Evolutionary conservation across 2,113 vertebrate genomes (phyloP).

Genomic region (Mastomys natalensis): DNA sequence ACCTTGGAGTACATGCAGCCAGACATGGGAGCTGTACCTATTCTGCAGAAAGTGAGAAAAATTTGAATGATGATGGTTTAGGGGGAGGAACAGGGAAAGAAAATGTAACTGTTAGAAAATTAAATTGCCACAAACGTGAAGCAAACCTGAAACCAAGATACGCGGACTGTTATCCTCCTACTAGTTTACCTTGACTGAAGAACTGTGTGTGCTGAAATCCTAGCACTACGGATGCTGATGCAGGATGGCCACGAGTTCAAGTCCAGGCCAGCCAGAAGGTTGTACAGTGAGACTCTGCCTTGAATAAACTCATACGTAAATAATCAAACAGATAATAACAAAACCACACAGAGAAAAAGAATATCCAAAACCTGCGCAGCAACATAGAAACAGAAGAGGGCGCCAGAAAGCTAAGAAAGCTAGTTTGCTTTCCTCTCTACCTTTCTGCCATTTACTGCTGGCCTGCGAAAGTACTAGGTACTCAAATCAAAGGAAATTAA

Average conservation of each 20-base stretch:
- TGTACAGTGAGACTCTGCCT: neutral
- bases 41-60: neutral
- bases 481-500: constrained; percentile 22
- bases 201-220: neutral
- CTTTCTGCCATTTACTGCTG: neutral
- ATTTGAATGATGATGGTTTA: neutral
- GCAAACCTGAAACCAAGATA: neutral
- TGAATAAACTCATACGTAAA: neutral
- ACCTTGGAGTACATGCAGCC: neutral
- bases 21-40: neutral
- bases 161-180: neutral
- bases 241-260: neutral
- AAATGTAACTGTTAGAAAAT: neutral
- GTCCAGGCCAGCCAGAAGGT: neutral
- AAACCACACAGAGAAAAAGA: neutral
- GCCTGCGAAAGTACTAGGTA: neutral
- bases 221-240: neutral
- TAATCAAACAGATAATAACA: neutral
- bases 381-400: constrained; percentile 22
- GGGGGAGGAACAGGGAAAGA: neutral
- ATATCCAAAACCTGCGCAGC: neutral
- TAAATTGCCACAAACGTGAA: neutral
- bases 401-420: neutral
- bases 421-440: neutral
- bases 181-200: neutral